Percentiles rank a stretch among this genome's conserved stretches.
phyloP scores from a whole-genome alignment of 2,888 invertebrate species.

The Parapristionchus giblindavisi region DNA sequence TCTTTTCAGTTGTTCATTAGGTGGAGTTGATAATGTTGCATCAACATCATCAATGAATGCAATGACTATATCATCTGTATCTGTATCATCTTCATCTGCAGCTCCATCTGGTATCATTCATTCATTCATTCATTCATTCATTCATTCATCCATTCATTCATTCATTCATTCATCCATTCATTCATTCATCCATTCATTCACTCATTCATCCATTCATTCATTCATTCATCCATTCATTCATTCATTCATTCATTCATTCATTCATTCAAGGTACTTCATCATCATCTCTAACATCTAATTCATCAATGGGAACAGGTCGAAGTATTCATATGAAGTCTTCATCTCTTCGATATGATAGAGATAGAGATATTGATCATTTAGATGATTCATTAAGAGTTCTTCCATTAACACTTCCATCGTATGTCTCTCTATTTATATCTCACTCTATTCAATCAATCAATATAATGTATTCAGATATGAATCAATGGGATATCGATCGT shows the following conservation, averaged over 20 bases:
- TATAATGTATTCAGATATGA: constrained; percentile 46
- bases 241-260: not conserved
- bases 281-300: constrained; percentile 28
- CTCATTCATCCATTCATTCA: too few relatives aligned
- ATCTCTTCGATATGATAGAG: constrained; percentile 17
- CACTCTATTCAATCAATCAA: not conserved
- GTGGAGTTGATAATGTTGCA: not conserved
- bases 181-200: too few relatives aligned
- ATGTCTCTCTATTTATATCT: not conserved
- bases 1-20: not conserved
- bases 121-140: not conserved
- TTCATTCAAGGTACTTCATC: constrained; percentile 31
- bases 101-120: constrained; percentile 25
- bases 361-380: constrained; percentile 13
- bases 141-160: too few relatives aligned
- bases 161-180: too few relatives aligned
- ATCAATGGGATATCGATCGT: constrained; percentile 66
- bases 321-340: too few relatives aligned
- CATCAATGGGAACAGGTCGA: constrained; percentile 29
- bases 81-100: constrained; percentile 15
- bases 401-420: constrained; percentile 35
- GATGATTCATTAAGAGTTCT: constrained; percentile 3
- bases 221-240: too few relatives aligned
- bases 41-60: not conserved
- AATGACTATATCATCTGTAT: constrained; percentile 23